A percentile compares a stretch with the other conserved stretches of the same genome.
phyloP scores from a whole-genome alignment of 2,113 vertebrate species.

The Bungarus multicinctus region DNA sequence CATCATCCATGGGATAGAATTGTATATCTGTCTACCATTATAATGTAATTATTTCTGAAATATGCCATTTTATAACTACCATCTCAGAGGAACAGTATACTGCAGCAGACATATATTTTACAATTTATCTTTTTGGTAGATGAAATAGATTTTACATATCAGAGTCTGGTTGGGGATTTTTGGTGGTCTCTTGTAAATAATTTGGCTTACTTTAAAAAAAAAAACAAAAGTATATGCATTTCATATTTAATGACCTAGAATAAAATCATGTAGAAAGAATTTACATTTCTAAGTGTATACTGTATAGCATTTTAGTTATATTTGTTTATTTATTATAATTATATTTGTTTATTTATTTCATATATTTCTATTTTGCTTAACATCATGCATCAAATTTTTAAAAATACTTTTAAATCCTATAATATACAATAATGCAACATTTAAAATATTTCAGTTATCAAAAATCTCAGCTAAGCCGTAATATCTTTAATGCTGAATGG shows the following conservation, averaged over 20 bases:
- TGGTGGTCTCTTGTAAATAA: not conserved
- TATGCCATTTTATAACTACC: not conserved
- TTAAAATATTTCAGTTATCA: not conserved
- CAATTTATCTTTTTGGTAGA: not conserved
- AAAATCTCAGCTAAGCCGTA: not conserved
- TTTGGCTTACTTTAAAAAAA: not conserved
- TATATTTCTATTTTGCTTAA: not conserved
- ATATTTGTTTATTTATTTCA: not conserved
- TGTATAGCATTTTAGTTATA: not conserved
- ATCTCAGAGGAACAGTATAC: not conserved
- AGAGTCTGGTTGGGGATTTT: not conserved
- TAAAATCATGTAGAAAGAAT: not conserved
- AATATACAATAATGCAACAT: not conserved
- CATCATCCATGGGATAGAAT: not conserved
- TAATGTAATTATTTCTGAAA: not conserved
- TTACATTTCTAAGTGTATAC: not conserved
- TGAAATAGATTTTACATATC: not conserved
- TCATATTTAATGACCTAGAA: not conserved
- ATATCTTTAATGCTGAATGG: not conserved
- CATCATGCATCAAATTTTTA: too few species aligned
- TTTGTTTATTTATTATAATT: not conserved
- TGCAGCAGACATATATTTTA: not conserved
- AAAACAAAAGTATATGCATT: not conserved
- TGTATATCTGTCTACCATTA: not conserved
- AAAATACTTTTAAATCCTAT: not conserved